Conservation (phyloP, 2,113 vertebrate species). For the Lepus americanus region DNA sequence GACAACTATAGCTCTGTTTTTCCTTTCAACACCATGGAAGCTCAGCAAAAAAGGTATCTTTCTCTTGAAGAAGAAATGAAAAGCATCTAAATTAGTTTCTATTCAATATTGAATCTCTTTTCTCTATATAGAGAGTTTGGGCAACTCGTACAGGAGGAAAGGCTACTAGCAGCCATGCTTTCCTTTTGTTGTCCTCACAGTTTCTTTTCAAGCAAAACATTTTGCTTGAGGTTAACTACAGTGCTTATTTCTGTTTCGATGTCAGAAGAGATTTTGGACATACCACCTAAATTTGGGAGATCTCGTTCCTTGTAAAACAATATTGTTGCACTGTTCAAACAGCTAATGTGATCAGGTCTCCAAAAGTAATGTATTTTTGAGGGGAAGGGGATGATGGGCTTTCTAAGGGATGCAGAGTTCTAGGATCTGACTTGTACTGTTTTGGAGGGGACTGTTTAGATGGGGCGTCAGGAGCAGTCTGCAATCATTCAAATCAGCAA, state of each 20-base stretch:
- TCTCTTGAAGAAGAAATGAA: neutral
- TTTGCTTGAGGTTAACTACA: neutral
- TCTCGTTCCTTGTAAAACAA: neutral
- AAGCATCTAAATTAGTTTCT: neutral
- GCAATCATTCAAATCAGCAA: neutral
- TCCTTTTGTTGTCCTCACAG: neutral
- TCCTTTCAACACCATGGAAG: neutral
- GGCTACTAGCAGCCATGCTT: neutral
- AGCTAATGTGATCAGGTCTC: neutral
- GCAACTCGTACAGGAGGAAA: neutral
- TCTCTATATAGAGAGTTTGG: neutral
- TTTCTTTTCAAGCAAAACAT: constrained; percentile 18
- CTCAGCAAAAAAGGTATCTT: neutral
- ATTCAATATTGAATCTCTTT: neutral
- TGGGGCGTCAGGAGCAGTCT: neutral
- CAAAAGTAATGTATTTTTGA: neutral
- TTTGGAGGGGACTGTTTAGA: neutral
- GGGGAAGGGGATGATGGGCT: neutral
- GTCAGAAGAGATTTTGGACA: neutral
- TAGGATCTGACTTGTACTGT: neutral
- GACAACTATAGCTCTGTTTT: neutral
- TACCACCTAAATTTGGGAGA: neutral
- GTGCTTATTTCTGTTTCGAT: constrained; percentile 34
- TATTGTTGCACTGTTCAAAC: neutral
- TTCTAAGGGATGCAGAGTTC: neutral